phyloP scores from a whole-genome alignment of 2,888 invertebrate genomes.

The Microctonus brassicae region DNA sequence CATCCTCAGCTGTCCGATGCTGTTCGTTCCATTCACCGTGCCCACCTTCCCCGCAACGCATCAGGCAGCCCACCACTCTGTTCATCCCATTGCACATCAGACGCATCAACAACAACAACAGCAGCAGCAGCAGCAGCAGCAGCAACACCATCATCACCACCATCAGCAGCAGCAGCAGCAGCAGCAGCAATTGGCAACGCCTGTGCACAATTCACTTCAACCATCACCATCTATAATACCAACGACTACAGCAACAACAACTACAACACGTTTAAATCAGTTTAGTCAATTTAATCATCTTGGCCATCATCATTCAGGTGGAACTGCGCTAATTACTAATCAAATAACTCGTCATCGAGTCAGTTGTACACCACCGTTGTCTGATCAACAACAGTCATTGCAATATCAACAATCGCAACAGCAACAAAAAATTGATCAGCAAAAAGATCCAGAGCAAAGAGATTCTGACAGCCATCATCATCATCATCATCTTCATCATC shows the following conservation, averaged over 20 bases:
- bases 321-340: constrained; percentile 59
- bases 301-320: constrained; percentile 60
- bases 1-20: constrained; percentile 70
- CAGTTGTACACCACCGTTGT: constrained; percentile 68
- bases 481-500: constrained; percentile 58
- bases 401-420: constrained; percentile 40
- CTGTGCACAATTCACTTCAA: constrained; percentile 55
- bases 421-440: constrained; percentile 52
- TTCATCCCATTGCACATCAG: constrained; percentile 54
- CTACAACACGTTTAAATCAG: constrained; percentile 60
- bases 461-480: constrained; percentile 43
- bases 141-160: constrained; percentile 37
- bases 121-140: constrained; percentile 28
- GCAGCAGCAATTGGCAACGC: constrained; percentile 50
- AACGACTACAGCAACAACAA: constrained; percentile 41
- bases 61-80: constrained; percentile 61
- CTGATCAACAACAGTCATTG: constrained; percentile 39
- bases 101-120: constrained; percentile 59
- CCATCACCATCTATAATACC: constrained; percentile 54
- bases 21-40: constrained; percentile 70
- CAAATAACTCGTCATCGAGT: constrained; percentile 63
- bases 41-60: constrained; percentile 68
- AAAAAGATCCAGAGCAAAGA: constrained; percentile 37
- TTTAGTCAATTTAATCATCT: constrained; percentile 40
- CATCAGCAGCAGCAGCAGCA: constrained; percentile 37